These are phyloP conservation scores for Psephotus haematonotus DNA, from an alignment of 2,113 vertebrate genomes.

Conservation along the genomic window DNA sequence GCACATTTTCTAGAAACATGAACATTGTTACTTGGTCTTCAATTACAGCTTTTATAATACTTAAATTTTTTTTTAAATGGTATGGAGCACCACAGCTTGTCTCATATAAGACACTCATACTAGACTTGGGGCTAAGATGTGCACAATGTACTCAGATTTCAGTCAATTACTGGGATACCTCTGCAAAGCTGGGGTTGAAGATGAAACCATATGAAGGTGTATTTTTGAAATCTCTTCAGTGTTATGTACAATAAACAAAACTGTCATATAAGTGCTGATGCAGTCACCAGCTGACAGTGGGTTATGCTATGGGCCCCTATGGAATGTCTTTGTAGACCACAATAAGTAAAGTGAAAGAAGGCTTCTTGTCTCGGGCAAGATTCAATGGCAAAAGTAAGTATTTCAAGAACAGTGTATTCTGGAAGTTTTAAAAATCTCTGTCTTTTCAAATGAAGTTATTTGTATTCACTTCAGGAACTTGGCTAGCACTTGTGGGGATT, in stretches of 20 bases:
- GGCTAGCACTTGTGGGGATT: neutral
- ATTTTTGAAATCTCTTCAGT: neutral
- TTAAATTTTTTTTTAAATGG: accelerated
- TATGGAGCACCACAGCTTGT: neutral
- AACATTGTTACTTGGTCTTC: neutral
- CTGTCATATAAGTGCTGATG: neutral
- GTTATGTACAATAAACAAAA: neutral
- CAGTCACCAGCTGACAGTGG: neutral
- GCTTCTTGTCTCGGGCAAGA: neutral
- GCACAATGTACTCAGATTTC: neutral
- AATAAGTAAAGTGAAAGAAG: neutral
- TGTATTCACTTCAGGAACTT: neutral
- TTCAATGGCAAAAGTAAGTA: neutral
- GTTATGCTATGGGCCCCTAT: neutral
- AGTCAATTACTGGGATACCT: neutral
- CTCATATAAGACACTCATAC: accelerated
- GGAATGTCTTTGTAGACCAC: neutral
- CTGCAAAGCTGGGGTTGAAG: neutral
- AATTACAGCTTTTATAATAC: neutral
- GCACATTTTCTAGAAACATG: neutral
- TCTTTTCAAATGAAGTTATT: neutral
- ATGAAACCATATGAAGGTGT: neutral
- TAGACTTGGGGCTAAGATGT: neutral
- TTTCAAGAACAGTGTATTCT: neutral
- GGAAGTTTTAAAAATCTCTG: neutral